Conservation (phyloP, 2,888 invertebrate genomes). For the Cephus pulcher region DNA sequence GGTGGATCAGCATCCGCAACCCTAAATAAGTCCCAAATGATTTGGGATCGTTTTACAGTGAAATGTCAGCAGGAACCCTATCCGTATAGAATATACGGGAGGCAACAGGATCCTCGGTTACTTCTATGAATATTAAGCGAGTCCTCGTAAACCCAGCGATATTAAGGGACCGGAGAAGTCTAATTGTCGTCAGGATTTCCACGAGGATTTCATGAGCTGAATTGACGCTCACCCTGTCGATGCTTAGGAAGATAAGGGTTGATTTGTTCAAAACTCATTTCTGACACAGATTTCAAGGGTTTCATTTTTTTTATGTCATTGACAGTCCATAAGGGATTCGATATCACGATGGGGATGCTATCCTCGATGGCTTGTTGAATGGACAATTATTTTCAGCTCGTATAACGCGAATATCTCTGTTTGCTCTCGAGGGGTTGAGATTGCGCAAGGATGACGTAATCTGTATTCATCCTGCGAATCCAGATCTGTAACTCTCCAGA, state of each 20-base stretch:
- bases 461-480: conserved; percentile 23
- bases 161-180: not conserved
- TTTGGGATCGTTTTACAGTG: not conserved
- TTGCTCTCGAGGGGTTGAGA: conserved; percentile 16
- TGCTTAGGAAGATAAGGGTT: not conserved
- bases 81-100: not conserved
- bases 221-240: not conserved
- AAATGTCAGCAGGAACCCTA: not conserved
- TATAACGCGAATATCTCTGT: not conserved
- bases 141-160: conserved; percentile 11
- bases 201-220: not conserved
- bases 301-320: not conserved
- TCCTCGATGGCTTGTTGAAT: not conserved
- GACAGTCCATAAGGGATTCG: not conserved
- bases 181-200: not conserved
- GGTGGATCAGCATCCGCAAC: not conserved
- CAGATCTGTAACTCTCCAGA: conserved; percentile 22
- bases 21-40: not conserved
- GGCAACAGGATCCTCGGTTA: conserved; percentile 9
- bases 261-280: not conserved
- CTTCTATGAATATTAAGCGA: conserved; percentile 44
- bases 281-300: not conserved
- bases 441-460: conserved; percentile 20
- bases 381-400: conserved; percentile 10
- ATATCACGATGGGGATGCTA: not conserved